These are phyloP conservation scores for Protobothrops flavoviridis DNA, from an alignment of 2,113 vertebrate species.

Conservation along the genomic window DNA sequence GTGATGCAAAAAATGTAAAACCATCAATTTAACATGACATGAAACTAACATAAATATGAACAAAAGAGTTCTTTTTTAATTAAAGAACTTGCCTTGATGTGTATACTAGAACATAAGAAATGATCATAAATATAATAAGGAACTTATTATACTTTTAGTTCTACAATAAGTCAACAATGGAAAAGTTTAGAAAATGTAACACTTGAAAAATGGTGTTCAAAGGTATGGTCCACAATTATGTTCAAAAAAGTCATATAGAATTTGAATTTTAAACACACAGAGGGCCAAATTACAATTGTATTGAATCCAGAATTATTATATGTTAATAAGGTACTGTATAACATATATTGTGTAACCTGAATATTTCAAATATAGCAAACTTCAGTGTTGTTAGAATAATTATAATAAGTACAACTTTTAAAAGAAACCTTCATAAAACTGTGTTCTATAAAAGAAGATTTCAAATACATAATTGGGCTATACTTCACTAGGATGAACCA, in stretches of 20 bases:
- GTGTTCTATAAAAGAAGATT: background rate
- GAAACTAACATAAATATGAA: background rate
- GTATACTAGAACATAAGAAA: background rate
- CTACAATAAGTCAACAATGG: background rate
- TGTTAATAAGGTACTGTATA: background rate
- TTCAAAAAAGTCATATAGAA: background rate
- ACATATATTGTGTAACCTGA: background rate
- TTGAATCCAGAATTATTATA: background rate
- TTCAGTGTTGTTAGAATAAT: background rate
- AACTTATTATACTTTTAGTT: background rate
- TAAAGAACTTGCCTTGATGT: background rate
- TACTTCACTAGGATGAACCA: background rate
- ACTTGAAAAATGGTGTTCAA: background rate
- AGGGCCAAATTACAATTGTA: background rate
- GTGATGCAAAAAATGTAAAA: background rate
- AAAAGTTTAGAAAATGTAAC: background rate
- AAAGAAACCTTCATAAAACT: background rate
- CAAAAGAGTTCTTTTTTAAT: background rate
- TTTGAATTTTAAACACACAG: background rate
- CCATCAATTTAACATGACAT: background rate
- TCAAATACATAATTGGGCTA: background rate
- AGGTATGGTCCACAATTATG: background rate
- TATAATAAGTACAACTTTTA: background rate
- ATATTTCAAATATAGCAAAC: background rate
- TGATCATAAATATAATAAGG: background rate